Percentiles rank a stretch among this genome's conserved stretches.
These are phyloP conservation scores for Zaprionus gabonicus DNA, from an alignment of 1,140 invertebrate genomes.

Conservation along the genomic window DNA sequence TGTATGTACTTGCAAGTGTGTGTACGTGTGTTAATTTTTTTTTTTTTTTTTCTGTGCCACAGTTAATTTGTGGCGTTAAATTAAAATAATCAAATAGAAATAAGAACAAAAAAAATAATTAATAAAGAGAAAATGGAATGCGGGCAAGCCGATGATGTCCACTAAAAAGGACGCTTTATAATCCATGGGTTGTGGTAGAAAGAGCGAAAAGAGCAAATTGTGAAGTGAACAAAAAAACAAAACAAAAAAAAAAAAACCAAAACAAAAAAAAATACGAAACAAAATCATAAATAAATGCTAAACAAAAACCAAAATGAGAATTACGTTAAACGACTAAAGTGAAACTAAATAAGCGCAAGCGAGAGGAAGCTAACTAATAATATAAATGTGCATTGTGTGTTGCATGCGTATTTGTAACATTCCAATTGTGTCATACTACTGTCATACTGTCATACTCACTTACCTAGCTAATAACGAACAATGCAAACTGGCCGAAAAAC, in stretches of 20 bases:
- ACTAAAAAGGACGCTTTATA: slow-evolving; percentile 41
- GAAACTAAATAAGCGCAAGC: slow-evolving; percentile 11
- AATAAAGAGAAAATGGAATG: slow-evolving; percentile 8
- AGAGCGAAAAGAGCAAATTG: slow-evolving; percentile 24
- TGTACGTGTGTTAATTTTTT: neutral
- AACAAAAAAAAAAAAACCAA: slow-evolving; percentile 17
- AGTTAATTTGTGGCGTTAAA: slow-evolving; percentile 70
- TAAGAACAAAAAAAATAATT: slow-evolving; percentile 9
- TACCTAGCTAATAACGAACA: slow-evolving; percentile 58
- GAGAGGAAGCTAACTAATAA: slow-evolving; percentile 7
- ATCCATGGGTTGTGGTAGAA: slow-evolving; percentile 55
- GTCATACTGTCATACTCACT: slow-evolving; percentile 40
- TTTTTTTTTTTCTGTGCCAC: slow-evolving; percentile 42
- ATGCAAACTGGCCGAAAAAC: slow-evolving; percentile 42
- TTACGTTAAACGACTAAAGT: slow-evolving; percentile 14
- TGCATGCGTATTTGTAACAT: slow-evolving; percentile 42
- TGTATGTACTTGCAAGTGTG: neutral
- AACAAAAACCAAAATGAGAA: slow-evolving; percentile 9
- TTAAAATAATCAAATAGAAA: slow-evolving; percentile 53
- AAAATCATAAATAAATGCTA: neutral
- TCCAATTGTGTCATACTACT: slow-evolving; percentile 52
- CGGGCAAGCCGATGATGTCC: slow-evolving; percentile 6
- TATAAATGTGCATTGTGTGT: slow-evolving; percentile 26
- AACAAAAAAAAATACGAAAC: slow-evolving; percentile 8
- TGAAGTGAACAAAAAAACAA: slow-evolving; percentile 6